Evolutionary conservation across 2,797 vertebrate species (phyloP), one percentile per base, ranked within the genome.

Genomic region (Helicolenus hilgendorfi): DNA sequence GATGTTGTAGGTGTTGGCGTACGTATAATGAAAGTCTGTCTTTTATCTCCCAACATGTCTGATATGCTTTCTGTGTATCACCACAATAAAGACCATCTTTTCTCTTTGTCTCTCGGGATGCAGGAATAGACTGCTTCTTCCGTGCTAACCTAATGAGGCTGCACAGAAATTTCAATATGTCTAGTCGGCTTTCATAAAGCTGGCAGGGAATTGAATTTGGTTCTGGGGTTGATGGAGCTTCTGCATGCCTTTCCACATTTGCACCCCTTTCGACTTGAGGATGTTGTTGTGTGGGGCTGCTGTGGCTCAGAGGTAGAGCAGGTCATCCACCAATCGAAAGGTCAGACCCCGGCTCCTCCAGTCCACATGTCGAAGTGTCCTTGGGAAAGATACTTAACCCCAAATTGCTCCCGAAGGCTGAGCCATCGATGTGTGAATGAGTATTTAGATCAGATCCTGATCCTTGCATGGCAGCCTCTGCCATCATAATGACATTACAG

Each of bases 111-210:
- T 80, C n/a, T 55, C 27, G 64, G 72, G 55, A 65, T 77, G 49
- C 49, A 53, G 69, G 38, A 86, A 69, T 59, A 65, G 65, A 69
- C 62, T 65, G n/a, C 14, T 69, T 79, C 38, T 49, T 9, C 63
- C 62, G 13, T n/a, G 38, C 53, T 74, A 74, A 82, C 29, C 22
- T 79, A 77, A 88, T 77, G 71, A 84, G 81, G 24, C 56, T 24
- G 33, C 58, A 79, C 24, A 70, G 74, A 76, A 24, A 81, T 89
- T 73, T 81, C 41, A 74, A 20, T 69, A 27, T 78, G 22, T 55
- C 36, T 64, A 20, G 69, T 78, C 60, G 82, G 76, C 79, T 81
- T 86, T 86, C 55, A 88, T 72, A 59, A 86, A 79, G 65, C 55
- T 53, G 55, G 41, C 38, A 79, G 67, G 22, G 72, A 78, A 88